A percentile compares a stretch with the other conserved stretches of the same genome.
phyloP scores from a whole-genome alignment of 1,140 invertebrate genomes.

The Drosophila melanogaster region Release_6_plus_ISO1_MT NT_033779.5:11727501-11728000 shows the following conservation, averaged over 20 bases:
- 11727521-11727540: slow-evolving; percentile 56
- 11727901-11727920: slow-evolving; percentile 58
- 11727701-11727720: no score
- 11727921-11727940: slow-evolving; percentile 31
- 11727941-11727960: slow-evolving; percentile 71
- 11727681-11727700: no score
- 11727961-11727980: slow-evolving; percentile 79
- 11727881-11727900: slow-evolving; percentile 67
- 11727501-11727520: slow-evolving; percentile 30
- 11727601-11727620: not conserved
- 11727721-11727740: no score
- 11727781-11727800: no score
- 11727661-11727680: no score
- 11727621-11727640: not conserved
- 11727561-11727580: slow-evolving; percentile 38
- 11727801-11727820: no score
- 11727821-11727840: no score
- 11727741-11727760: no score
- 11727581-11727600: slow-evolving; percentile 21
- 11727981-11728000: slow-evolving; percentile 43
- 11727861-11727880: slow-evolving; percentile 50
- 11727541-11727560: slow-evolving; percentile 79
- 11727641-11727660: not conserved
- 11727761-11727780: no score
- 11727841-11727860: not conserved